A percentile compares a stretch with the other conserved stretches of the same genome.
These are phyloP conservation scores for Trichacis sp. DNA, from an alignment of 2,888 invertebrate genomes.

Conservation along the genomic window DNA sequence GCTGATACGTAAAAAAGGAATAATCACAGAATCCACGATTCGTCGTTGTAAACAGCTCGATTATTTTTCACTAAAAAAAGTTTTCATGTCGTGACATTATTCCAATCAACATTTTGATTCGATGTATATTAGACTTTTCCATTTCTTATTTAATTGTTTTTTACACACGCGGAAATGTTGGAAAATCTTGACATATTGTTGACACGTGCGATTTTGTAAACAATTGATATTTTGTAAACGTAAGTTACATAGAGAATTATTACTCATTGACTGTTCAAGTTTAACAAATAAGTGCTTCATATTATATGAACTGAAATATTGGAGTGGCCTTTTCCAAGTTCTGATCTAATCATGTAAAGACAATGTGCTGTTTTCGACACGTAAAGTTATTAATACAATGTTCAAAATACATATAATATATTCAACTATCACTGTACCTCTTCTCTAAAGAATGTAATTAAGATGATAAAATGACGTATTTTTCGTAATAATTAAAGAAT, in stretches of 20 bases:
- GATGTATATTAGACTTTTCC: too few species aligned
- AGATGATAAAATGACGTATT: neutral
- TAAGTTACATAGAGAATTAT: neutral
- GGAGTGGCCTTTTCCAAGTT: slow-evolving; percentile 27
- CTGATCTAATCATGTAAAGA: slow-evolving; percentile 14
- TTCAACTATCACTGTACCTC: too few species aligned
- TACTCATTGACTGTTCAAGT: slow-evolving; percentile 10
- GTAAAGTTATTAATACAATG: neutral
- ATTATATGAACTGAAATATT: slow-evolving; percentile 10
- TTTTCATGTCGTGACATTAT: too few species aligned
- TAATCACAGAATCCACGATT: too few species aligned
- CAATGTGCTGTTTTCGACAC: slow-evolving; percentile 12
- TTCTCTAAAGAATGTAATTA: neutral
- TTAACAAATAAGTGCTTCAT: slow-evolving; percentile 3
- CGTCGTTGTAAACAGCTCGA: too few species aligned
- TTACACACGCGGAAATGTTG: too few species aligned
- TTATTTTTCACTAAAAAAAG: too few species aligned
- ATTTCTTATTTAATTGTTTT: too few species aligned
- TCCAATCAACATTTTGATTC: too few species aligned
- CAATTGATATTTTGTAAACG: neutral
- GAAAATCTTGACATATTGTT: too few species aligned
- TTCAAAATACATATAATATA: neutral
- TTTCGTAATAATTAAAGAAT: neutral
- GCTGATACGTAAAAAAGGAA: slow-evolving; percentile 13
- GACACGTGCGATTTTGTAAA: too few species aligned